Evolutionary conservation across 2,113 vertebrate species (phyloP), one percentile per base, ranked within the genome.

Genomic region (Choloepus hoffmanni): DNA sequence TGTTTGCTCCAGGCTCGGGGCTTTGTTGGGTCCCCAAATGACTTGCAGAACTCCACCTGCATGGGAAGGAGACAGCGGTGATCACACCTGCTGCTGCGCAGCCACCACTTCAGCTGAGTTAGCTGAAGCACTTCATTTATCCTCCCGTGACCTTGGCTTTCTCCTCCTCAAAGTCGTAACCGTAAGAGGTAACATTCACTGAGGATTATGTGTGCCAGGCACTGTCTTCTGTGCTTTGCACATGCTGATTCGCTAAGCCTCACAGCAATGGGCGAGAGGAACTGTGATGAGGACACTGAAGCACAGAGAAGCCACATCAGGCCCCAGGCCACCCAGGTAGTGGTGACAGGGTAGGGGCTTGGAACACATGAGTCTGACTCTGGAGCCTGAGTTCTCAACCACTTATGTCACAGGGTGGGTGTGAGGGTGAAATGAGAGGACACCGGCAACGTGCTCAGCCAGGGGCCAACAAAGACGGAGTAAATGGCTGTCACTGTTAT

Each of bases 1-100:
- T 99, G 99, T 90, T 99, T 99, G 98, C 99, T 99, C 99, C 99
- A 99, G 0, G 99, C 98, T 98, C 98, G 99, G 40, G 98, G 98
- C 93, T 99, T 99, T 2, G 98, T 98, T 0, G 99, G 99, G 97
- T 99, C 99, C 77, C 99, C 99, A 96, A 99, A 99, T 0, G 99
- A 98, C 95, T 99, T 99, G 97, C 99, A 99, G 83, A 99, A 97
- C 95, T 99, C 99, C 96, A 99, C 99, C 99, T 99, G 79, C 2
- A 1, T 1, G 14, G 63, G 92, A 33, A 81, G 68, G 9, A 67
- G 36, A 53, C 30, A 40, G 16, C 1, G 65, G 9, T 1, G 36
- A 73, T 28, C 68, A 73, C 33, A n/a, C 48, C n/a, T 16, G 87
- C 60, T 23, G 2, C 26, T 0, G 33, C 0, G 2, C 28, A 23